Evolutionary conservation across 2,888 invertebrate genomes (phyloP), one percentile per base, ranked within the genome.

Genomic region (Plebejus argus): DNA sequence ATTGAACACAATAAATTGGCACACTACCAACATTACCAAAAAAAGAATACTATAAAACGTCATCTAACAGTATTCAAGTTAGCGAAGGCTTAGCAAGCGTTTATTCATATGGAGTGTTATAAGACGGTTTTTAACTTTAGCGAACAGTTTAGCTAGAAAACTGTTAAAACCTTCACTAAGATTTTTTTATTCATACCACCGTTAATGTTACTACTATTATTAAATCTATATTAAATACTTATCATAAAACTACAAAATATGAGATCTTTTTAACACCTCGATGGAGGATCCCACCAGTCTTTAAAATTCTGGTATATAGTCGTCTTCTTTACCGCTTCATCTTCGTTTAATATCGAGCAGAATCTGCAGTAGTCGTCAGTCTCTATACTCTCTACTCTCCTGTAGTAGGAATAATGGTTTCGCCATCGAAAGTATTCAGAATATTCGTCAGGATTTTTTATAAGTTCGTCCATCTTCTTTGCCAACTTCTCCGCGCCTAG

Each of bases 341-440:
- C 83, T 61, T 92, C 83, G 74, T 90, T 90, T 0, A 92, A 81
- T 23, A 90, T 79, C 3, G 86, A 84, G 81, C 93, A 93, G 79
- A 93, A 87, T 33, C 84, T 83, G 80, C 93, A 93, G 77, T 91
- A 90, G 75, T 91, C 91, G 75, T 93, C 86, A 0, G 90, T 91
- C 53, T 91, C 89, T 10, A 82, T 28, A 33, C 82, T 85, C 5
- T 87, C 87, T 28, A 77, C 78, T 70, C 86, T 87, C 70, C 79
- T 83, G 76, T 91, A 83, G 74, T 87, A 93, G 0, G 85, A 84
- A 78, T 93, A 94, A 80, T 93, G 87, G 49, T 88, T 91, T 76
- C 83, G 87, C 93, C 93, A 93, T 79, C 81, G 86, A 79, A 93
- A 93, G 81, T 87, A 92, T 35, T 90, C 83, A 0, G 85, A 83